Conservation (phyloP, 2,113 vertebrate species). For the Anthoscopus minutus region DNA sequence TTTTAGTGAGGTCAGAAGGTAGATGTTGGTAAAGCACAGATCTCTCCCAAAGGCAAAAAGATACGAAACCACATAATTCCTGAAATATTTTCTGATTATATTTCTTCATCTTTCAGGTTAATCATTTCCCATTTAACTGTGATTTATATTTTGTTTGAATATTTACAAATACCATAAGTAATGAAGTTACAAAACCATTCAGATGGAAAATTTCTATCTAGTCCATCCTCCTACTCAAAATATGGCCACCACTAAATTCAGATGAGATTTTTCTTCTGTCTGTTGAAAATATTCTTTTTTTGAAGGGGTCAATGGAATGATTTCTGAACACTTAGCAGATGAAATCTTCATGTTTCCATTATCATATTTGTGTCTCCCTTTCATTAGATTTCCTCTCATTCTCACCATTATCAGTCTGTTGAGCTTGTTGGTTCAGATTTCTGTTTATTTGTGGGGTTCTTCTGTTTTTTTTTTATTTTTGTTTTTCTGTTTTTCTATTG, state of each 20-base stretch:
- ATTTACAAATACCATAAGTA: background rate
- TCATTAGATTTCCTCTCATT: background rate
- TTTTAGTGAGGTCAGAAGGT: background rate
- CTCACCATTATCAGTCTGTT: background rate
- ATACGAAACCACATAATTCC: background rate
- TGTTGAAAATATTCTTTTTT: background rate
- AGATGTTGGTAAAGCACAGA: background rate
- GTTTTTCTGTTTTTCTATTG: background rate
- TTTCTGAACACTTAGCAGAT: background rate
- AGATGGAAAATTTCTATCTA: background rate
- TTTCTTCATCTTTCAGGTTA: background rate
- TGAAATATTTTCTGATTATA: background rate
- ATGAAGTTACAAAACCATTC: background rate
- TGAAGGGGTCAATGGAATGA: background rate
- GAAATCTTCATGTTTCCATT: background rate
- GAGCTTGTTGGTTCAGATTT: background rate
- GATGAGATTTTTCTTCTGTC: background rate
- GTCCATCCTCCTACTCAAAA: background rate
- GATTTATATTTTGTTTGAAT: background rate
- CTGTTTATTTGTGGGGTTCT: background rate
- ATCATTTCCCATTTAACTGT: background rate
- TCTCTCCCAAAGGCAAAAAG: background rate
- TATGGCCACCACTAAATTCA: background rate
- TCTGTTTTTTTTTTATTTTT: background rate
- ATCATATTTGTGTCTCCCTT: background rate